Evolutionary conservation across 2,797 vertebrate species (phyloP), one percentile per base, ranked within the genome.

Genomic region (Pipistrellus pipistrellus): DNA sequence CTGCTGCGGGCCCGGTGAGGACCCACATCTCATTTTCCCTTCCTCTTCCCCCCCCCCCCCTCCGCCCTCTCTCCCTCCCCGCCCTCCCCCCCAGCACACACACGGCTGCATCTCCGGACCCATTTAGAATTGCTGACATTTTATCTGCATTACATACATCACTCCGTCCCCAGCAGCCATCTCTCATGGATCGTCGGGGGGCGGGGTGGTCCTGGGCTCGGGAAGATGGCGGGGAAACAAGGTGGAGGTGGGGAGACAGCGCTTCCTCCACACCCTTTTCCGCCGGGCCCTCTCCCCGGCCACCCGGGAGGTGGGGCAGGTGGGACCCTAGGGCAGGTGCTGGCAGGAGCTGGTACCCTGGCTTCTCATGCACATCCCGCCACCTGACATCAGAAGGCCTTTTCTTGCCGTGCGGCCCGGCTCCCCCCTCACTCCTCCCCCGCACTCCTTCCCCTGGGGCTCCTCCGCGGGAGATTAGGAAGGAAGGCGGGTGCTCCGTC

Each of bases 71-170:
- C 82, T 83, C 81, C 51, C 82, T 20, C 66, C 62, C 18, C 0
- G 11, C 62, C 69, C 80, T 53, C 11, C 86, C 84, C 82, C 76
- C 11, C 95, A 44, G 38, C 38, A 44, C 44, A 11, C 44, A 44
- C 92, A 85, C 13, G 82, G 90, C 95, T 86, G 96, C 96, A 95
- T 95, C 96, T 96, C 93, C 81, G 90, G 97, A 90, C 97, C 97
- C 96, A 96, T 96, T 97, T 97, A 96, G 96, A 97, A 97, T 95
- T 94, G 96, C 97, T 97, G 97, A 97, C 96, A 97, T 97, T 97
- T 97, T 97, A 97, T 97, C 97, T 97, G 96, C 96, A 90, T 96
- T 96, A 96, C 96, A 97, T 97, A 97, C 96, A 96, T 97, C 97
- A 97, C 97, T 95, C 96, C 91, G 77, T 97, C 97, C 97, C 96